Conservation (phyloP, 2,888 invertebrate species). For the Pasiphila rectangulata region DNA sequence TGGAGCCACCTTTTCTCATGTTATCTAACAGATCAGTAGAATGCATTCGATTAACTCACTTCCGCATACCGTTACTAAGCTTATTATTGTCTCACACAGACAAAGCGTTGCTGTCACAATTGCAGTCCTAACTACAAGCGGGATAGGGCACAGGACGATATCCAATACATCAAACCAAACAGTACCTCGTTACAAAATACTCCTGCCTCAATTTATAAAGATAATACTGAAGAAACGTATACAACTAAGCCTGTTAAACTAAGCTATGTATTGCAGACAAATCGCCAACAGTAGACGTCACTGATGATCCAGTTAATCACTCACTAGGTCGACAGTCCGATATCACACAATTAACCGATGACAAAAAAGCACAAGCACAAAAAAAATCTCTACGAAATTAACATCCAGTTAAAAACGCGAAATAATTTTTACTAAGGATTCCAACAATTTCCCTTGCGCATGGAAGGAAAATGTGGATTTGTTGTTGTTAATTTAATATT, state of each 20-base stretch:
- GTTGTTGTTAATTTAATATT: constrained; percentile 49
- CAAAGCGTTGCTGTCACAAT: constrained; percentile 59
- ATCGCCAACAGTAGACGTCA: constrained; percentile 43
- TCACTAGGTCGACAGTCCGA: constrained; percentile 25
- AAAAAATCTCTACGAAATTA: constrained; percentile 69
- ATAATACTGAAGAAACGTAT: constrained; percentile 44
- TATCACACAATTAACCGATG: constrained; percentile 21
- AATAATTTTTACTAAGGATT: constrained; percentile 44
- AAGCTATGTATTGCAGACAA: constrained; percentile 50
- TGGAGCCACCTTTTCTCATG: constrained; percentile 19
- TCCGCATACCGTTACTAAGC: constrained; percentile 36
- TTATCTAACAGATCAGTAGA: constrained; percentile 34
- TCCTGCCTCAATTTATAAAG: constrained; percentile 46
- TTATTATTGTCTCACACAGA: constrained; percentile 55
- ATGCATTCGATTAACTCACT: constrained; percentile 37
- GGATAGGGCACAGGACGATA: constrained; percentile 62
- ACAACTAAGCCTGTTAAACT: constrained; percentile 65
- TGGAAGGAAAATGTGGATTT: constrained; percentile 69
- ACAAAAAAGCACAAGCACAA: constrained; percentile 37
- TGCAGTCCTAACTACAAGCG: constrained; percentile 69
- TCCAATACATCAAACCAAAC: constrained; percentile 72
- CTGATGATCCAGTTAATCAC: constrained; percentile 29
- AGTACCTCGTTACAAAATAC: constrained; percentile 63
- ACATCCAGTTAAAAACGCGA: constrained; percentile 72
- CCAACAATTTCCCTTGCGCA: constrained; percentile 64